Evolutionary conservation across 2,888 invertebrate genomes (phyloP), one percentile per base, ranked within the genome.

Genomic region (Drosophila acutilabella): DNA sequence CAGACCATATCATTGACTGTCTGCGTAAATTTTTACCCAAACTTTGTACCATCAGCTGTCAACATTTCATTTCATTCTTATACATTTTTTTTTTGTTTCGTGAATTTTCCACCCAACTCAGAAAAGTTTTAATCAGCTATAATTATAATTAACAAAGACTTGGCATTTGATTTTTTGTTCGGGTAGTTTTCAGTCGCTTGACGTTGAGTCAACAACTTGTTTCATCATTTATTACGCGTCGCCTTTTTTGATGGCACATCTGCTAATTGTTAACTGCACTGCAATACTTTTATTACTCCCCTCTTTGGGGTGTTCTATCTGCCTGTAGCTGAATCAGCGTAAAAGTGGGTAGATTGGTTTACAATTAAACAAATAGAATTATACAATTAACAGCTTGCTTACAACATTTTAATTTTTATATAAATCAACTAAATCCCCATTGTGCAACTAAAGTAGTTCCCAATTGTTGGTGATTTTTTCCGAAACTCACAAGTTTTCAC

Each of bases 131-230:
- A 78, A 71, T 72, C 86, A 88, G 80, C 65, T 81, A 81, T 82
- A 74, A 80, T 83, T 88, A 83, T 89, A 88, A 89, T 89, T 90
- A 90, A 80, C 80, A 86, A 77, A 76, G 72, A 33, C 16, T 47
- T 40, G 26, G 13, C 53, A 68, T 51, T 57, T 67, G 40, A 36
- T 36, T 18, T n/a, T 30, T 52, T 47, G n/a, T 47, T 53, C 72
- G 78, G 78, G 78, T 72, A 45, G 74, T 53, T 65, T 53, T 65
- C 13, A 72, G 75, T 64, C 74, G 23, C 23, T 23, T 23, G 20
- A 26, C 26, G 26, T 76, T 76, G 73, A 78, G 64, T 61, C 72
- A 72, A 72, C 77, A 72, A 72, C 77, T 72, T 71, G 74, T 74
- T 74, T 64, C 50, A 64, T 52, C 74, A 56, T 74, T 66, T 74